These are phyloP conservation scores for Pteropus alecto DNA, from an alignment of 2,113 vertebrate species.

Conservation along the genomic window DNA sequence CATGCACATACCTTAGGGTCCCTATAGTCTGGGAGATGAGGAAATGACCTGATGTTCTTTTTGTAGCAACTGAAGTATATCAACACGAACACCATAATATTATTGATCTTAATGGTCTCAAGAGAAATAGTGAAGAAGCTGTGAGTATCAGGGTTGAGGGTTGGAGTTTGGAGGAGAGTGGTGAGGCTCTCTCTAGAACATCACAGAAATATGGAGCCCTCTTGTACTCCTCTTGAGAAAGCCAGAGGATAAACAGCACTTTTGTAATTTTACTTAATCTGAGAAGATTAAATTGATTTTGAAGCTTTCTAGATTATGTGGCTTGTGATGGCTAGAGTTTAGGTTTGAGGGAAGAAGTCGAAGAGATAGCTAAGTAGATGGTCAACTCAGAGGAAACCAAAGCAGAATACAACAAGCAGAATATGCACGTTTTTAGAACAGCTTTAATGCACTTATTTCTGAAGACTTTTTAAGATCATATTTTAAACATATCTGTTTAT, in stretches of 20 bases:
- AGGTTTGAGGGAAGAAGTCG: not conserved
- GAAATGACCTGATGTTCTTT: not conserved
- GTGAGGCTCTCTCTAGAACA: not conserved
- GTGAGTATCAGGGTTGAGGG: not conserved
- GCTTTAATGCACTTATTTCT: not conserved
- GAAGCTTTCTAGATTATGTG: not conserved
- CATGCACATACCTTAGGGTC: not conserved
- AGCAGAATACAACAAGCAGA: not conserved
- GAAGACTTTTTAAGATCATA: not conserved
- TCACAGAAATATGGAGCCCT: not conserved
- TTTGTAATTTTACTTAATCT: not conserved
- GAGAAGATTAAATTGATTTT: not conserved
- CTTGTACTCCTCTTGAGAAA: not conserved
- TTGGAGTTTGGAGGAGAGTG: not conserved
- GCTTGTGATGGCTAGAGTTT: not conserved
- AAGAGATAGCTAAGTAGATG: not conserved
- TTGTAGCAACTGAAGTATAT: not conserved
- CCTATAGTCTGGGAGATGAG: not conserved
- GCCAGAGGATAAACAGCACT: not conserved
- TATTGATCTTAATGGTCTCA: not conserved
- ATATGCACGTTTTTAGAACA: not conserved
- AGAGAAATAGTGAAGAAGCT: not conserved
- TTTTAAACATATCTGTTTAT: constrained; percentile 7
- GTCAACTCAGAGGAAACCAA: not conserved
- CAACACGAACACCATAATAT: not conserved